Base-by-base conservation (phyloP, 2,113 vertebrate genomes). In the Jaculus jaculus region DNA sequence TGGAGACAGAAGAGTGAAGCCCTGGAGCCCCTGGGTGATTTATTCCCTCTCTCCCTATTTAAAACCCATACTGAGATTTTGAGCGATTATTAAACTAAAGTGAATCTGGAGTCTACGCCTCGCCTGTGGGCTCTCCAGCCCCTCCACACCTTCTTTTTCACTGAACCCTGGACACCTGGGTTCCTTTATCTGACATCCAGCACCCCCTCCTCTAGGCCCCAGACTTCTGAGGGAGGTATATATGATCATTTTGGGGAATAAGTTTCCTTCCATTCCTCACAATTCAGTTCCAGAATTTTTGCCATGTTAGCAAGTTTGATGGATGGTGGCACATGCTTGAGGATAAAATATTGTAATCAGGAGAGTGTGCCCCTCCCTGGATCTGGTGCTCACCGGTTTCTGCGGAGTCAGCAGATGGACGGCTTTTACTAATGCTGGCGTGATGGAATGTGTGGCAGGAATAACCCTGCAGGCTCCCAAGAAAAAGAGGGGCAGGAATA, bases 341-440 rank as follows among this genome's bases (percentile, higher is more conserved):
- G 93, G 91, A 96, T 96, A 95, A 95, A 92, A 96, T 95, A 96
- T 93, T 97, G 82, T 93, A 94, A 96, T 96, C 94, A 94, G 87
- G 87, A 92, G 34, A 85, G 30, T 90, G 72, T 90, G 84, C 87
- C 91, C 78, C 93, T 84, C 5, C 39, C 72, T 79, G 82, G 92
- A 71, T 93, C 87, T 90, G 87, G 73, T 28, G 39, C 90, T 91
- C 32, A 23, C 78, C 0, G 2, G 66, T 96, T 97, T 96, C 93
- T 96, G 94, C 85, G 75, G 94, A 96, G 84, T 97, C 96, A 97
- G 97, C 96, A 96, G 96, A 95, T 61, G 91, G 96, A 90, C 96
- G 79, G 71, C 77, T 96, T 92, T 95, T 83, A 84, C 87, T 95
- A 85, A 90, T 87, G 90, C 89, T 92, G 30, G 87, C 96, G 47